phyloP scores from a whole-genome alignment of 2,888 invertebrate species.

The Aleiodes alternator region DNA sequence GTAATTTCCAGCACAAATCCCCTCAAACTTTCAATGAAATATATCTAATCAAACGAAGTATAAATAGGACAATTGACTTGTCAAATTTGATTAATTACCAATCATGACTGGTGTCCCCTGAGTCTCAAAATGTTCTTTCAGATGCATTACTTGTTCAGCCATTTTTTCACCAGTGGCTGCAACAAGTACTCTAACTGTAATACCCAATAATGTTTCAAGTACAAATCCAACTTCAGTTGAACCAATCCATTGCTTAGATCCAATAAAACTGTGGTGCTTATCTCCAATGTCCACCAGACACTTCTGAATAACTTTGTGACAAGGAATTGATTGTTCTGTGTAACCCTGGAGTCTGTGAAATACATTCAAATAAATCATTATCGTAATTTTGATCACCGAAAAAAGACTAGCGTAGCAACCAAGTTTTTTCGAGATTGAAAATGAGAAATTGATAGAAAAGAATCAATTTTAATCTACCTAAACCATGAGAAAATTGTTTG shows the following conservation, averaged over 20 bases:
- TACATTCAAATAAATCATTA: constrained; percentile 9
- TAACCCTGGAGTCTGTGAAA: constrained; percentile 85
- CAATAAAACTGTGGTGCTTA: constrained; percentile 90
- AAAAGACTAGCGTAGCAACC: too few relatives aligned
- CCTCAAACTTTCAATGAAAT: too few relatives aligned
- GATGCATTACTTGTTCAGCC: constrained; percentile 85
- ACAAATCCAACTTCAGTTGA: constrained; percentile 97
- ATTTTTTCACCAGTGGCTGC: constrained; percentile 92
- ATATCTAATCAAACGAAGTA: too few relatives aligned
- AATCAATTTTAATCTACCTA: constrained; percentile 73
- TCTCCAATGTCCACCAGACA: constrained; percentile 96
- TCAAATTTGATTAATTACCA: constrained; percentile 78
- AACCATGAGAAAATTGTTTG: constrained; percentile 99
- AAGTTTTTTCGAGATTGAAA: too few relatives aligned
- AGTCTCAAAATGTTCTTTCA: constrained; percentile 92
- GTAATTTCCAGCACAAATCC: too few relatives aligned
- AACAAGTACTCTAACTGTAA: constrained; percentile 88
- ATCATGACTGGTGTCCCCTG: constrained; percentile 99
- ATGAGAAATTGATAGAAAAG: neutral
- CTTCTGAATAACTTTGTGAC: constrained; percentile 92
- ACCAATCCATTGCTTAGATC: constrained; percentile 97
- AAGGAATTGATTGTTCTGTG: constrained; percentile 85
- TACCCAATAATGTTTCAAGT: constrained; percentile 86
- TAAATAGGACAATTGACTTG: too few relatives aligned
- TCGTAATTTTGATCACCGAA: neutral